Conservation (phyloP, 1,140 invertebrate genomes). For the Hesperophylax magnus region DNA sequence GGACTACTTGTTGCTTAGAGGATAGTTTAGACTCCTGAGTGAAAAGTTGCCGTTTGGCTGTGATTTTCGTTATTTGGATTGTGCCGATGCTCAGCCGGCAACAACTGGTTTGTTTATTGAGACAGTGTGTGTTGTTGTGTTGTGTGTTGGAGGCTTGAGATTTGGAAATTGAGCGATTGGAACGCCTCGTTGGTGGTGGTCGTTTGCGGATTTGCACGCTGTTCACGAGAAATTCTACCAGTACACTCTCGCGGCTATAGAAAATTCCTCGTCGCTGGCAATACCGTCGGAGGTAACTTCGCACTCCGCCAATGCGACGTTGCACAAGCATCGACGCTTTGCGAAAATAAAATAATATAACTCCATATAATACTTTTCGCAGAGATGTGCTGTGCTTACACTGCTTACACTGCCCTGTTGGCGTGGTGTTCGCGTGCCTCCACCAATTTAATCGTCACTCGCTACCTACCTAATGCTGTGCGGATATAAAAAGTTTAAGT, state of each 20-base stretch:
- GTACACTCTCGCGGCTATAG: conserved; percentile 24
- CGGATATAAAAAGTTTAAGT: conserved; percentile 18
- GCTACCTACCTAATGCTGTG: neutral
- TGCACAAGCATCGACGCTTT: conserved; percentile 11
- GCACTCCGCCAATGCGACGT: neutral
- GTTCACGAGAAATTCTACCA: conserved; percentile 29
- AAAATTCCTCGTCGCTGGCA: conserved; percentile 24
- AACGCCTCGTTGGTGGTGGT: conserved; percentile 15
- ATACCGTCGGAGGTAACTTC: neutral
- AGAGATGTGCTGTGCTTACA: conserved; percentile 13
- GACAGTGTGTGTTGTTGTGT: too few species aligned
- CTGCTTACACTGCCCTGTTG: neutral
- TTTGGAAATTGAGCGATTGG: conserved; percentile 19
- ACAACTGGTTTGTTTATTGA: neutral
- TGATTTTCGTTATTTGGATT: neutral
- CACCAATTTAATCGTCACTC: conserved; percentile 10
- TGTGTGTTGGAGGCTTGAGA: neutral
- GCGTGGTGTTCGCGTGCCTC: conserved; percentile 14
- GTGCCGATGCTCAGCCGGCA: neutral
- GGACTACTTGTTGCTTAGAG: neutral
- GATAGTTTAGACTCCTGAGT: neutral
- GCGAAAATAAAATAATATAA: too few species aligned
- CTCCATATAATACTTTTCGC: neutral
- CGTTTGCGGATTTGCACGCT: neutral
- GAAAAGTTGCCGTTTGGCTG: neutral